Evolutionary conservation across 2,888 invertebrate species (phyloP).

Genomic region (Electrophaes corylata): DNA sequence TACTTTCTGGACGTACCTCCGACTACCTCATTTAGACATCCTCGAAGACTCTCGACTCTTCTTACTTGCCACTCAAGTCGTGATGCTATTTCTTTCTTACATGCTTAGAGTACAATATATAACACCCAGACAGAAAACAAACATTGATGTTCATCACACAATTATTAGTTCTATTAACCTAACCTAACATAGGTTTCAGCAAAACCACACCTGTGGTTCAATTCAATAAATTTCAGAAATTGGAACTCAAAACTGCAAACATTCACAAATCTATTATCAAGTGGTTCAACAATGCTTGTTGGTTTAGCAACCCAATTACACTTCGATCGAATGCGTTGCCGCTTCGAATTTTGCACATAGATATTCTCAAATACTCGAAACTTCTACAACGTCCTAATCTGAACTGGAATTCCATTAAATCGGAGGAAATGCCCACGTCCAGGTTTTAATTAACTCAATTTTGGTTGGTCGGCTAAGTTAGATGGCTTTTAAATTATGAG

Average conservation of each 20-base stretch:
- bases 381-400: too few relatives aligned
- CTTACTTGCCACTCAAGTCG: too few relatives aligned
- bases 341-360: neutral
- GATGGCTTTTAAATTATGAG: neutral
- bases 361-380: neutral
- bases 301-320: neutral
- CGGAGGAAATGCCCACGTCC: neutral
- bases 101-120: too few relatives aligned
- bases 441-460: neutral
- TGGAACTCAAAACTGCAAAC: neutral
- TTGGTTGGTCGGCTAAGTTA: neutral
- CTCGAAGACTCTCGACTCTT: too few relatives aligned
- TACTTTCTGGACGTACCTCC: too few relatives aligned
- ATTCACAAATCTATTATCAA: neutral
- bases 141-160: too few relatives aligned
- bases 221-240: neutral
- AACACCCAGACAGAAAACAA: too few relatives aligned
- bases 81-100: too few relatives aligned
- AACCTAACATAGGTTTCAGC: neutral
- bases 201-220: neutral
- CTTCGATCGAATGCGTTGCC: neutral
- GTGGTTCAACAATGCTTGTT: neutral
- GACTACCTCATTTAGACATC: too few relatives aligned
- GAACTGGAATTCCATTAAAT: neutral
- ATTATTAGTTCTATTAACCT: too few relatives aligned